A percentile compares a stretch with the other conserved stretches of the same genome.
These are phyloP conservation scores for Drosophila stalkeri DNA, from an alignment of 2,888 invertebrate species.

Conservation along the genomic window DNA sequence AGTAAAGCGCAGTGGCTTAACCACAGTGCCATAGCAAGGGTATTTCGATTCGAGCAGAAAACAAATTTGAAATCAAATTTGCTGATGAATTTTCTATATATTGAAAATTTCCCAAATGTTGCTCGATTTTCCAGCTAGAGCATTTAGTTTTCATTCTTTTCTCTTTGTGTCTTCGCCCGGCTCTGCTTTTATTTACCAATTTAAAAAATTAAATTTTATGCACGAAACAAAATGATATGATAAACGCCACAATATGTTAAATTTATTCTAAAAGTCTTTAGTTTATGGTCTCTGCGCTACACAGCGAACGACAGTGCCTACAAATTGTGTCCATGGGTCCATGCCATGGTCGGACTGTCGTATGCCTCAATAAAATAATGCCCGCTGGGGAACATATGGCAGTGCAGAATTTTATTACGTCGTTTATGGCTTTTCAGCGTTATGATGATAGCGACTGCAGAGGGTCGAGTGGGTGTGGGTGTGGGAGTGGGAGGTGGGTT, in stretches of 20 bases:
- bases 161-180: neutral
- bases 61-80: neutral
- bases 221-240: constrained; percentile 57
- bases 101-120: neutral
- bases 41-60: neutral
- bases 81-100: neutral
- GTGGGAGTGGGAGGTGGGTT: neutral
- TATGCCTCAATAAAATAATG: constrained; percentile 75
- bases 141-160: constrained; percentile 4
- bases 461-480: neutral
- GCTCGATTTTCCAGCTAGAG: constrained; percentile 2
- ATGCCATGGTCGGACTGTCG: constrained; percentile 13
- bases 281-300: constrained; percentile 64
- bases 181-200: constrained; percentile 60
- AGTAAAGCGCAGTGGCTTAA: constrained; percentile 52
- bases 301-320: constrained; percentile 49
- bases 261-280: constrained; percentile 79
- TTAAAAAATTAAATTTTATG: constrained; percentile 71
- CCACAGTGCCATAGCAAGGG: constrained; percentile 16
- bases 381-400: constrained; percentile 82
- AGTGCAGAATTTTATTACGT: constrained; percentile 80
- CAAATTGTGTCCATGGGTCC: constrained; percentile 65
- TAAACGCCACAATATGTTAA: constrained; percentile 76
- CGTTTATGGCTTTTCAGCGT: constrained; percentile 80
- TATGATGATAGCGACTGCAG: constrained; percentile 60